phyloP scores from a whole-genome alignment of 2,888 invertebrate genomes.

The Aphidius colemani region DNA sequence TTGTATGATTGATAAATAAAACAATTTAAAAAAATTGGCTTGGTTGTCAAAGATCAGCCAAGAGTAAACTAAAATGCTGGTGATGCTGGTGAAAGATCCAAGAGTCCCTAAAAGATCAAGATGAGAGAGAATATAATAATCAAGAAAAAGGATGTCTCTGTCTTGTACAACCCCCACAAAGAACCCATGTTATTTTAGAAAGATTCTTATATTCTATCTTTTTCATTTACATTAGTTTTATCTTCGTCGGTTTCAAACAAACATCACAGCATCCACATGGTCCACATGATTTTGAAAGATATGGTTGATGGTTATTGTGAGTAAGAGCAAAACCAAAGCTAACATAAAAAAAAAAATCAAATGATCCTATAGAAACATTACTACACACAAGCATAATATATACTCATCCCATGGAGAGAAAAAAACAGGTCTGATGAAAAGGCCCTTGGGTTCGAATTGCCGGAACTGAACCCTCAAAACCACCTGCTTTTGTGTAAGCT shows the following conservation, averaged over 20 bases:
- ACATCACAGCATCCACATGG: background rate
- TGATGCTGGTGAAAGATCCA: background rate
- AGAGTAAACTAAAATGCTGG: conserved; percentile 1
- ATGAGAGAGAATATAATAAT: conserved; percentile 37
- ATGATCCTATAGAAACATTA: too few relatives aligned
- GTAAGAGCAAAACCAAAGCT: too few relatives aligned
- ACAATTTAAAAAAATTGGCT: too few relatives aligned
- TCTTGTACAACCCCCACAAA: conserved; percentile 40
- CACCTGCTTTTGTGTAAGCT: too few relatives aligned
- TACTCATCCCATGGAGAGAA: too few relatives aligned
- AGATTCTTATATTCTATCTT: background rate
- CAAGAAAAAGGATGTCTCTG: conserved; percentile 39
- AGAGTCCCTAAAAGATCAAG: conserved; percentile 30
- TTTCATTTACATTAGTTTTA: background rate
- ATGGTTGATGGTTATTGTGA: too few relatives aligned
- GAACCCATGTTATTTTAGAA: conserved; percentile 29
- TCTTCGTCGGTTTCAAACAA: background rate
- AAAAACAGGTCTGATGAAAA: too few relatives aligned
- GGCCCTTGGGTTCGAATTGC: too few relatives aligned
- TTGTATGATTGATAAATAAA: too few relatives aligned
- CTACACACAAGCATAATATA: too few relatives aligned
- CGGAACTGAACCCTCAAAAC: too few relatives aligned
- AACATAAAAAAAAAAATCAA: too few relatives aligned
- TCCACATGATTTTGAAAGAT: background rate
- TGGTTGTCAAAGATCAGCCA: background rate